Evolutionary conservation across 2,797 vertebrate genomes (phyloP).

Genomic region (Artibeus jamaicensis): DNA sequence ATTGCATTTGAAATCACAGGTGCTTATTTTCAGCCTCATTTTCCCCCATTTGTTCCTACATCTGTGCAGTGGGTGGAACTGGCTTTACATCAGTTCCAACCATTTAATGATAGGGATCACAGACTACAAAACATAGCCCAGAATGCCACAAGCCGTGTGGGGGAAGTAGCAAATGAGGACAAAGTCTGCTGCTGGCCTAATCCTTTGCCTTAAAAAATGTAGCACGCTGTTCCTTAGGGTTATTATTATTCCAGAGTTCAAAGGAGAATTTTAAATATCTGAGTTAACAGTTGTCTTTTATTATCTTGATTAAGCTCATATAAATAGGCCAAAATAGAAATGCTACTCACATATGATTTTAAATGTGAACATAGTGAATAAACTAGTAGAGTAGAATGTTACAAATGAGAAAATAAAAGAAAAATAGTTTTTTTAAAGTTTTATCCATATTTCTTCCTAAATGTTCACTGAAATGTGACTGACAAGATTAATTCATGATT

Average conservation of each 20-base stretch:
- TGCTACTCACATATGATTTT: not conserved
- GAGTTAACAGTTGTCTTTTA: constrained; percentile 15
- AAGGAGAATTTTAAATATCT: constrained; percentile 14
- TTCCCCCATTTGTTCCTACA: not conserved
- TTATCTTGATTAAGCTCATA: constrained; percentile 15
- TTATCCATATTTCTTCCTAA: not conserved
- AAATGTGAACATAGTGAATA: constrained; percentile 14
- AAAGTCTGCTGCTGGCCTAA: constrained; percentile 1
- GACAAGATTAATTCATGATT: constrained; percentile 47
- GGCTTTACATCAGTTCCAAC: constrained; percentile 3
- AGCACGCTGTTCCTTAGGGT: not conserved
- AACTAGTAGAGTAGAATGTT: not conserved
- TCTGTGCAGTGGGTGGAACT: constrained; percentile 50
- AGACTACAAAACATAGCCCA: not conserved
- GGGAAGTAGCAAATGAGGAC: not conserved
- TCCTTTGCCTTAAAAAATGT: constrained; percentile 27
- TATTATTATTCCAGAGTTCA: not conserved
- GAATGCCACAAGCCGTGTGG: not conserved
- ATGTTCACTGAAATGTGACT: constrained; percentile 36
- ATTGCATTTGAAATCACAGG: constrained; percentile 33
- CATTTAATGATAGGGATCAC: constrained; percentile 43
- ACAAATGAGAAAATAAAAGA: constrained; percentile 20
- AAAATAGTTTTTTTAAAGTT: not conserved
- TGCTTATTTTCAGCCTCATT: constrained; percentile 42
- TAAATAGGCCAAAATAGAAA: not conserved